These are phyloP conservation scores for Corvus hawaiiensis DNA, from an alignment of 2,113 vertebrate species.

Conservation along the genomic window DNA sequence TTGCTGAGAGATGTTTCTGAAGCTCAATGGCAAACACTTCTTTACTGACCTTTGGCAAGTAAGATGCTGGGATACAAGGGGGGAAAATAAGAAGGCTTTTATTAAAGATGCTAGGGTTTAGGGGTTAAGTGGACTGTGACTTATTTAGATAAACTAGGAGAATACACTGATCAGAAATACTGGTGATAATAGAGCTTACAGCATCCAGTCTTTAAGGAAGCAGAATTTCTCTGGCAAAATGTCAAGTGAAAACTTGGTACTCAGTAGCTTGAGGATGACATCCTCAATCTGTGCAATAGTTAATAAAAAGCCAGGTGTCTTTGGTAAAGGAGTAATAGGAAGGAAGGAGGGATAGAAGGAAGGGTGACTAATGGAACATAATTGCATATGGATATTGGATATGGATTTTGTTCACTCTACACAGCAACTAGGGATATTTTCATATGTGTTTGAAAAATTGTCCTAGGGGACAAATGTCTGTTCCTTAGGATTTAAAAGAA, in stretches of 20 bases:
- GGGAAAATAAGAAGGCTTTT: not conserved
- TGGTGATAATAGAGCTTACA: not conserved
- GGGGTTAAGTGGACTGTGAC: not conserved
- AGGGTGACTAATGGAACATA: conserved; percentile 64
- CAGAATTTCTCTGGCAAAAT: not conserved
- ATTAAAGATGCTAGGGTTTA: not conserved
- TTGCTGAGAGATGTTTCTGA: not conserved
- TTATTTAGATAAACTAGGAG: conserved; percentile 39
- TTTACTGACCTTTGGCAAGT: not conserved
- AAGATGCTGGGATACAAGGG: not conserved
- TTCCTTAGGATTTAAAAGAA: conserved; percentile 16
- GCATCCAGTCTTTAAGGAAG: not conserved
- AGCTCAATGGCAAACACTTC: not conserved
- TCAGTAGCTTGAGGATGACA: not conserved
- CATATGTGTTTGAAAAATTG: conserved; percentile 34
- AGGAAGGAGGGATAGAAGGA: conserved; percentile 1
- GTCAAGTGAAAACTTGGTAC: conserved; percentile 27
- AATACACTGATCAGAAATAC: conserved; percentile 7
- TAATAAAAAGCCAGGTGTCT: not conserved
- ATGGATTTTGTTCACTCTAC: conserved; percentile 48
- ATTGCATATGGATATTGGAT: conserved; percentile 54
- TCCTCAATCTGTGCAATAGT: not conserved
- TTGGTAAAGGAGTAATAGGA: not conserved
- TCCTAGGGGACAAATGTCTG: conserved; percentile 21
- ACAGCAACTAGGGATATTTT: conserved; percentile 8